Evolutionary conservation across 2,113 vertebrate species (phyloP), one percentile per base, ranked within the genome.

Genomic region (Vanacampus margaritifer): DNA sequence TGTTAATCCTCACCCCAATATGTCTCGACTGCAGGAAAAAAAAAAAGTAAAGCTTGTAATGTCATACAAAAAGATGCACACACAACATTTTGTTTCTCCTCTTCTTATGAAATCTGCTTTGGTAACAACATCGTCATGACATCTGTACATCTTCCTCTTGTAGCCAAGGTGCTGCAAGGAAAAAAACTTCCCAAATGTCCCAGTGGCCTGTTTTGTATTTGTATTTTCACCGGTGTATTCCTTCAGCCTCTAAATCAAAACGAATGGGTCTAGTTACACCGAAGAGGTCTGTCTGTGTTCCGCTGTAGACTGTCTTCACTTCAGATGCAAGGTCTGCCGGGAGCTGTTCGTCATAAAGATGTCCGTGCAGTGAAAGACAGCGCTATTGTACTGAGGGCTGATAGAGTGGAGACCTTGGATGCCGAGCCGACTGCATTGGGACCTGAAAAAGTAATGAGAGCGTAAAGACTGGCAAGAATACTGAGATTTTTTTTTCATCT

Each of bases 21-120:
- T 90, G 90, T 91, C 92, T 91, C 84, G 79, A 79, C 81, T 89
- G 89, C 92, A 63, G 93, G 91, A 92, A 93, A 94, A 94, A 87
- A 93, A 94, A 94, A 94, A 88, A 93, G 94, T 95, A 95, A 97
- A 96, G 94, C 94, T 95, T 93, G 93, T 93, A 93, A 94, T 94
- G 93, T 93, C 93, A 95, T 97, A 98, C 95, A 96, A 96, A 97
- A 97, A 95, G 93, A 98, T 96, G 95, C 95, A 97, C 95, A 95
- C 94, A 95, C 94, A 94, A 94, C 93, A 90, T 93, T 90, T 88
- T 83, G 67, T 80, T 46, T 62, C 63, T 71, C 57, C 67, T 57
- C 64, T 68, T 70, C 69, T 93, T 96, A 91, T 84, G 93, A 96
- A 97, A 97, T 95, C 96, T 95, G 95, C 96, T 99, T 99, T 98